These are phyloP conservation scores for Microctenopoma lineatum DNA, from an alignment of 2,797 vertebrate genomes.

Conservation along the genomic window DNA sequence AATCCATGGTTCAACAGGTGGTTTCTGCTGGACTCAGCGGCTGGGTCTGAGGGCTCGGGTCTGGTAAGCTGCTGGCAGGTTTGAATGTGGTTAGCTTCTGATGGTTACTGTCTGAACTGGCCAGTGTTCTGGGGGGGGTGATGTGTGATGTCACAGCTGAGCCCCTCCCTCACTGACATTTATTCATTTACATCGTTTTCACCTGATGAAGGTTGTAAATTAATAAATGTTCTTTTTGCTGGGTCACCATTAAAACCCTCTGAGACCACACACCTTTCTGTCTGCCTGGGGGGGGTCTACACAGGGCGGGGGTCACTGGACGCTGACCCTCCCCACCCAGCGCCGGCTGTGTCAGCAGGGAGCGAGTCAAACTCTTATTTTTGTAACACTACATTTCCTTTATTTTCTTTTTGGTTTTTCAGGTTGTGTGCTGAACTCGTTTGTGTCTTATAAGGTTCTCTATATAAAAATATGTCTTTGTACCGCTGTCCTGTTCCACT, in stretches of 20 bases:
- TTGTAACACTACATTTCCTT: constrained; percentile 74
- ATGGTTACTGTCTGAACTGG: no score
- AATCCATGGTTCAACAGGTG: no score
- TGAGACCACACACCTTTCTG: constrained; percentile 32
- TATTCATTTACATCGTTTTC: neutral
- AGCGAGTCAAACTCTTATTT: neutral
- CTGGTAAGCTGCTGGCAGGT: no score
- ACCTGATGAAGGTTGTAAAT: neutral
- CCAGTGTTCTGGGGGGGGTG: neutral
- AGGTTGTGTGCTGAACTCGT: constrained; percentile 69
- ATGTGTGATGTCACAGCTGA: neutral
- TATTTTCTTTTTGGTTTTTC: constrained; percentile 49
- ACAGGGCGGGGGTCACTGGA: neutral
- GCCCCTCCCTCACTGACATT: neutral
- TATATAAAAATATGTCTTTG: constrained; percentile 56
- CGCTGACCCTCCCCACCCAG: neutral
- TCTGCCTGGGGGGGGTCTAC: constrained; percentile 11
- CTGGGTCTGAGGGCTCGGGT: no score
- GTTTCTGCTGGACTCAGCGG: no score
- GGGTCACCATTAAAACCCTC: constrained; percentile 1
- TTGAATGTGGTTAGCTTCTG: neutral
- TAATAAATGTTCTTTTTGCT: no score
- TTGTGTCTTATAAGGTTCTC: constrained; percentile 70
- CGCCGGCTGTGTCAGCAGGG: constrained; percentile 12
- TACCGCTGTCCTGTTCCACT: constrained; percentile 42